phyloP scores from a whole-genome alignment of 2,888 invertebrate genomes.

The Hyles lineata region DNA sequence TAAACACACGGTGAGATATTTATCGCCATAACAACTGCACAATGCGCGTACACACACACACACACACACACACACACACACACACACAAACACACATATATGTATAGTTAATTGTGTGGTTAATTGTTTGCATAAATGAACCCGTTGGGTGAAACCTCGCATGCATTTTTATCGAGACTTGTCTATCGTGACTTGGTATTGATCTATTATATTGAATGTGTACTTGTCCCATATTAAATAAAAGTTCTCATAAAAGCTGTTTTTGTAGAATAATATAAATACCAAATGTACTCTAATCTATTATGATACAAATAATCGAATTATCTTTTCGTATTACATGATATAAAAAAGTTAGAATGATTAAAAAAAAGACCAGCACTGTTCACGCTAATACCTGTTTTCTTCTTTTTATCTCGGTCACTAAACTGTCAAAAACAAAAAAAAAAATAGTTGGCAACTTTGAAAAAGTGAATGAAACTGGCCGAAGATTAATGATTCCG shows the following conservation, averaged over 20 bases:
- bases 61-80: background rate
- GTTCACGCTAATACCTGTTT: background rate
- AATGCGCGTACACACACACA: background rate
- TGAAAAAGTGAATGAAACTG: constrained; percentile 24
- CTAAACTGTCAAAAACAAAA: constrained; percentile 22
- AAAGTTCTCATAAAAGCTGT: background rate
- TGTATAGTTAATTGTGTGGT: background rate
- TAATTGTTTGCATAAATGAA: constrained; percentile 16
- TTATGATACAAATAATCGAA: too few relatives aligned
- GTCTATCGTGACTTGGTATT: background rate
- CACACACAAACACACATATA: background rate
- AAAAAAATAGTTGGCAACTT: constrained; percentile 15
- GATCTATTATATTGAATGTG: background rate
- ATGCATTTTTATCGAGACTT: background rate
- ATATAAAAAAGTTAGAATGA: too few relatives aligned
- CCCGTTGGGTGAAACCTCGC: background rate
- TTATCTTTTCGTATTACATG: too few relatives aligned
- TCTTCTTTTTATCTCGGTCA: constrained; percentile 8
- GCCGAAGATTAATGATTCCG: constrained; percentile 18
- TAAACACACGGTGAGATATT: background rate
- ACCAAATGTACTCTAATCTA: too few relatives aligned
- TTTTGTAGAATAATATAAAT: background rate
- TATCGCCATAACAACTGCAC: background rate
- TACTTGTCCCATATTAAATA: background rate
- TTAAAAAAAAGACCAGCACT: background rate